Conservation (phyloP, 2,797 vertebrate species). For the Catamblyrhynchus diadema region DNA sequence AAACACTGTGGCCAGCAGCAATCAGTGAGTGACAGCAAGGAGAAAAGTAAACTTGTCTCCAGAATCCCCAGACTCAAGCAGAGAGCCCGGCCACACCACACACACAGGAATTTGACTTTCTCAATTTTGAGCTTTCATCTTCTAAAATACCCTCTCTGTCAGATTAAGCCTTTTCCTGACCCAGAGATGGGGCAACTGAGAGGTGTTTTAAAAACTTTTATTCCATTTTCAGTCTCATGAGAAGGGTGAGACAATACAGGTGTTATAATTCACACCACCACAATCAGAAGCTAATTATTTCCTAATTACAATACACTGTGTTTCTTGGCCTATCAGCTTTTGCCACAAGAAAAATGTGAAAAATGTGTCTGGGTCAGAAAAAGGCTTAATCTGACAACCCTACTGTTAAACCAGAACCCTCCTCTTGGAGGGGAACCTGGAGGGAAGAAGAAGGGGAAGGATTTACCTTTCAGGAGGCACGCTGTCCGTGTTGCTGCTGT, state of each 20-base stretch:
- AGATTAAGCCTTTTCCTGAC: not conserved
- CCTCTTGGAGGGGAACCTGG: fast-evolving
- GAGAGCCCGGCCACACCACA: not conserved
- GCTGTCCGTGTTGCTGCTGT: conserved; percentile 97
- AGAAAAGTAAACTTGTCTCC: not conserved
- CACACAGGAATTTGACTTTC: not conserved
- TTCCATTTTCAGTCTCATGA: not conserved
- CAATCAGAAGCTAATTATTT: not conserved
- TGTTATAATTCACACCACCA: not conserved
- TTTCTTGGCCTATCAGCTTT: not conserved
- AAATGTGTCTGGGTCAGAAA: not conserved
- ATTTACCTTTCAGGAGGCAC: conserved; percentile 91
- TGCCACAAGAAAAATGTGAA: not conserved
- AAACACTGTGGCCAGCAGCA: not conserved
- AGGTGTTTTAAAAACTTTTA: not conserved
- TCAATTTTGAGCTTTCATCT: not conserved
- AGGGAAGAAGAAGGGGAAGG: not conserved
- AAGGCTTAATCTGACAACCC: not conserved
- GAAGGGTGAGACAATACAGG: not conserved
- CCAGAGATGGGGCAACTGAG: not conserved
- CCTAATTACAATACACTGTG: not conserved
- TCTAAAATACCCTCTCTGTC: not conserved
- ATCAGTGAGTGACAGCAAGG: not conserved
- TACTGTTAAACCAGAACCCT: not conserved
- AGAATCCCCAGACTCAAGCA: not conserved